Evolutionary conservation across 2,113 vertebrate species (phyloP).

Genomic region (Hemichromis elongatus): DNA sequence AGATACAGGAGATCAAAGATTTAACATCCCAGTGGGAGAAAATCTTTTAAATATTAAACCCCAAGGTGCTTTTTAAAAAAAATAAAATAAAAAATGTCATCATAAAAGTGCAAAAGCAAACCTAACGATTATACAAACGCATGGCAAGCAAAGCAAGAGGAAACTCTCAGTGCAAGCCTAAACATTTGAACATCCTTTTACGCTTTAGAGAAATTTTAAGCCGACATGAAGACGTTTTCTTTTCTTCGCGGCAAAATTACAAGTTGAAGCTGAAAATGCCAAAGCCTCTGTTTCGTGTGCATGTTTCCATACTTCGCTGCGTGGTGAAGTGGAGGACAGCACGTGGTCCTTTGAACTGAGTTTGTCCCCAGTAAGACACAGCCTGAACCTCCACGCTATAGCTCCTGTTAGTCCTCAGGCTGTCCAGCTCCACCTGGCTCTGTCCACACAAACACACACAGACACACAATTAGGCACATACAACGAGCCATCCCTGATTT

Average conservation of each 20-base stretch:
- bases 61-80: not conserved
- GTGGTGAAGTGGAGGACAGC: conserved; percentile 80
- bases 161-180: not conserved
- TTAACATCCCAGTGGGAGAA: not conserved
- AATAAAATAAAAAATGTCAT: not conserved
- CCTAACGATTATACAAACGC: rapidly evolving
- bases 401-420: conserved; percentile 77
- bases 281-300: rapidly evolving
- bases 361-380: conserved; percentile 86
- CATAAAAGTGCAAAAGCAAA: not conserved
- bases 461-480: not conserved
- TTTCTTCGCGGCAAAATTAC: rapidly evolving
- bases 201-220: not conserved
- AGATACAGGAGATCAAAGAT: not conserved
- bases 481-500: not conserved
- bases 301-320: not conserved
- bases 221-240: not conserved
- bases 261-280: rapidly evolving
- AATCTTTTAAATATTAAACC: not conserved
- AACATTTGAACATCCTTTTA: not conserved
- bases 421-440: conserved; percentile 76
- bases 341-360: conserved; percentile 81
- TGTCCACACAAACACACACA: conserved; percentile 5
- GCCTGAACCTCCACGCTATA: conserved; percentile 87
- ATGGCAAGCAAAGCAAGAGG: not conserved